Percentiles rank a stretch among this genome's conserved stretches.
Conservation (phyloP, 2,888 invertebrate genomes). For the Pollenia angustigena region DNA sequence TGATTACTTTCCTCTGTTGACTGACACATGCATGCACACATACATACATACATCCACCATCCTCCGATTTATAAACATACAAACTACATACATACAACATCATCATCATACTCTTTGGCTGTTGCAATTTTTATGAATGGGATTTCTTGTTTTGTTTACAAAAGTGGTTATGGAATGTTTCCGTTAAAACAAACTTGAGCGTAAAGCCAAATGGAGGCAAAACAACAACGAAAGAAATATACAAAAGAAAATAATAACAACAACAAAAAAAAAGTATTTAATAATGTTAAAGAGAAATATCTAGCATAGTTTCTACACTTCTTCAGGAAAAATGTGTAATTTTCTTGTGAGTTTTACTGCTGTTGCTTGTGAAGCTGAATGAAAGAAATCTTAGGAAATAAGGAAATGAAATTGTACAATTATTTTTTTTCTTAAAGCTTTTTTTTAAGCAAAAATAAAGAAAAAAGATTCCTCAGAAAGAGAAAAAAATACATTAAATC, state of each 20-base stretch:
- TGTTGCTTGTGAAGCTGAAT: constrained; percentile 24
- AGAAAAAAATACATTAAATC: background rate
- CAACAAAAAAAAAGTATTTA: constrained; percentile 40
- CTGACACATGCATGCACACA: background rate
- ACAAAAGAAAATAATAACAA: constrained; percentile 26
- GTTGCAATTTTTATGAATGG: constrained; percentile 73
- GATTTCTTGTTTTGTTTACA: constrained; percentile 72
- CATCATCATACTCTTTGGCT: constrained; percentile 1
- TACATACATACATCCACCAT: background rate
- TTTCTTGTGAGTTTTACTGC: constrained; percentile 34
- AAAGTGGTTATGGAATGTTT: constrained; percentile 74
- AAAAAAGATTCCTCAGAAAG: background rate
- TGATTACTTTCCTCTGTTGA: constrained; percentile 70
- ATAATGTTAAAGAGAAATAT: constrained; percentile 66
- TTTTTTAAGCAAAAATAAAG: background rate
- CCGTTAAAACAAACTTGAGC: constrained; percentile 72
- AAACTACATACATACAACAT: background rate
- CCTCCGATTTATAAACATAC: no score
- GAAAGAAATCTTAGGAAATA: constrained; percentile 68
- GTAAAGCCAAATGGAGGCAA: constrained; percentile 57
- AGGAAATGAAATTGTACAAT: constrained; percentile 69
- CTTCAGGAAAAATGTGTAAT: constrained; percentile 49
- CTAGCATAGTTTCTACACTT: constrained; percentile 66
- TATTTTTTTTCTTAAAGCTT: constrained; percentile 33
- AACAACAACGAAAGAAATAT: constrained; percentile 28